Conservation (phyloP, 1,140 invertebrate species). For the Lordiphosa stackelbergi region DNA sequence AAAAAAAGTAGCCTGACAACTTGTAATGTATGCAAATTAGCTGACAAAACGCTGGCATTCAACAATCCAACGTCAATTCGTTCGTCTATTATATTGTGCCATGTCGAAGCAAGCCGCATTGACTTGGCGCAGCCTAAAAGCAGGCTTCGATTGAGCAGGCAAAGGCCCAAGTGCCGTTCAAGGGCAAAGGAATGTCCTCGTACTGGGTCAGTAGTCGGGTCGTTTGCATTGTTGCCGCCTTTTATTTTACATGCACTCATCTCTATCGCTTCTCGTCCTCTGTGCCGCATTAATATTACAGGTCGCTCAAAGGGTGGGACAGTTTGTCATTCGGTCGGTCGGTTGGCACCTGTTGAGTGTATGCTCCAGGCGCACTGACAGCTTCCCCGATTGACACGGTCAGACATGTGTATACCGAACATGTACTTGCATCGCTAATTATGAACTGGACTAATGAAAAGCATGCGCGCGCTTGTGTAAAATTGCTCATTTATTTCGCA, state of each 20-base stretch:
- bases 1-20: constrained; percentile 17
- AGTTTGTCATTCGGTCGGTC: constrained; percentile 13
- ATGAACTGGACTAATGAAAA: constrained; percentile 42
- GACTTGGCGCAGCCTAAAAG: constrained; percentile 42
- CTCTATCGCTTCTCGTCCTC: constrained; percentile 11
- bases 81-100: constrained; percentile 9
- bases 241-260: constrained; percentile 65
- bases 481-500: too few species aligned
- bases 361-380: neutral
- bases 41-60: constrained; percentile 53
- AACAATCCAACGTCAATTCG: constrained; percentile 39
- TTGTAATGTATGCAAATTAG: constrained; percentile 59
- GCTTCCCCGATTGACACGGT: constrained; percentile 3
- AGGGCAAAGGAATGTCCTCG: neutral
- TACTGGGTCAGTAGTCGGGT: constrained; percentile 18
- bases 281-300: constrained; percentile 57
- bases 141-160: constrained; percentile 9
- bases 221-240: constrained; percentile 46
- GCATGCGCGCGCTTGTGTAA: constrained; percentile 1
- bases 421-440: constrained; percentile 30
- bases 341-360: constrained; percentile 7
- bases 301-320: constrained; percentile 2
- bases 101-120: constrained; percentile 29
- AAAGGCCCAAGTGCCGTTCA: constrained; percentile 15
- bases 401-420: neutral